Evolutionary conservation across 2,113 vertebrate genomes (phyloP).

Genomic region (Recurvirostra avosetta): DNA sequence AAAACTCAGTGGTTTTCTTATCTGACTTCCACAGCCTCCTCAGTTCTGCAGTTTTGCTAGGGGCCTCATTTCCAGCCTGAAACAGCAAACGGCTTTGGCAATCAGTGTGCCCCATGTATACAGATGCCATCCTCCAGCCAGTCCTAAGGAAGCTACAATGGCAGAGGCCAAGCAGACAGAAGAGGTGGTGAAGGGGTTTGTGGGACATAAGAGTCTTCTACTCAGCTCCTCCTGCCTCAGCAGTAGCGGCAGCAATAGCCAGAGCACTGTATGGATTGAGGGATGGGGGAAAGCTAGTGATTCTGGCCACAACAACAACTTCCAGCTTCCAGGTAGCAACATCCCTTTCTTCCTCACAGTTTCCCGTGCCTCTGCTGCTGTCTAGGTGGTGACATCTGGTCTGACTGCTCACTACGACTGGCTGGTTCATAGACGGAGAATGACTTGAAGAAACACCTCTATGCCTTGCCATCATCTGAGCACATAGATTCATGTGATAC

Average conservation of each 20-base stretch:
- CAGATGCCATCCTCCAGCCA: neutral
- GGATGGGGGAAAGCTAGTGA: neutral
- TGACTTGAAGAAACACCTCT: neutral
- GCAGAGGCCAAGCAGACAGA: neutral
- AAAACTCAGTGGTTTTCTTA: neutral
- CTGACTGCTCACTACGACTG: neutral
- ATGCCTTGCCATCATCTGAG: neutral
- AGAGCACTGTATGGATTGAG: neutral
- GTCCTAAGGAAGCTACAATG: neutral
- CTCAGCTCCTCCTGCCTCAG: neutral
- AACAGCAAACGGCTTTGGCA: neutral
- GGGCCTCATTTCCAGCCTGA: neutral
- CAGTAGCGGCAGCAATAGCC: neutral
- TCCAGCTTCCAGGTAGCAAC: neutral
- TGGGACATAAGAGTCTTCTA: neutral
- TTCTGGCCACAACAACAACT: neutral
- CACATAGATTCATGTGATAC: neutral
- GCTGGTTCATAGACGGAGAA: neutral
- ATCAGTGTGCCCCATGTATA: fast-evolving
- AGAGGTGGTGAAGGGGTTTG: neutral
- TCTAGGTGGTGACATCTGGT: neutral
- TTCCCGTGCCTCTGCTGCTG: neutral
- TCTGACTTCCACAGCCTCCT: neutral
- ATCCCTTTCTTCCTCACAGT: neutral
- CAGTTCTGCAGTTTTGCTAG: neutral